These are phyloP conservation scores for Microtus richardsoni DNA, from an alignment of 2,113 vertebrate species.

Conservation along the genomic window DNA sequence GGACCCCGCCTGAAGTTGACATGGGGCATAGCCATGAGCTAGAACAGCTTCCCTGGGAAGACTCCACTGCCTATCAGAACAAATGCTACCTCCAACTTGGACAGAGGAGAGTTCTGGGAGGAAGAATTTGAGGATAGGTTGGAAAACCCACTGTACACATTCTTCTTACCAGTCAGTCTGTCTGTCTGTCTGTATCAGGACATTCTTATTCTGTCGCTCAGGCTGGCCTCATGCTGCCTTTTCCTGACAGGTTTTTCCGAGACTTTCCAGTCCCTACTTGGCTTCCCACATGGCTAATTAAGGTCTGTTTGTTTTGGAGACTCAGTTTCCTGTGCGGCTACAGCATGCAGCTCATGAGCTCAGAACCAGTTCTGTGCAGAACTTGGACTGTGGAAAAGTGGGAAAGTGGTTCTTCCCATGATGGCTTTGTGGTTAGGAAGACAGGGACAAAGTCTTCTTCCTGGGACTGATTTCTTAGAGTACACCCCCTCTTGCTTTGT, in stretches of 20 bases:
- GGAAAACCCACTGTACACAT: background rate
- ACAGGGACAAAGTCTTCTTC: background rate
- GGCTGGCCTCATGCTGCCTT: background rate
- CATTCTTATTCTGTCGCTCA: background rate
- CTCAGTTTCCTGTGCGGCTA: background rate
- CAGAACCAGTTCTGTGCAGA: background rate
- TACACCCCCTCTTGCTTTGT: background rate
- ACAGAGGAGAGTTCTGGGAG: background rate
- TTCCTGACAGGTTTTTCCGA: background rate
- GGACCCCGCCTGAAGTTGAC: background rate
- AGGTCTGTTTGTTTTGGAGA: slow-evolving; percentile 21
- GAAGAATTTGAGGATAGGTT: background rate
- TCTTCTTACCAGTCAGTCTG: background rate
- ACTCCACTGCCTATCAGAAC: background rate
- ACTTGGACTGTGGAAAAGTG: background rate
- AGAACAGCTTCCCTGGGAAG: background rate
- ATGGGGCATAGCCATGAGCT: background rate
- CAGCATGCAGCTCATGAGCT: background rate
- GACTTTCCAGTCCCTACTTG: background rate
- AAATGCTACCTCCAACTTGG: background rate
- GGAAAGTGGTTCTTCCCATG: background rate
- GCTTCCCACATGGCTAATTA: background rate
- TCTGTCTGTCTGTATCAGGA: background rate
- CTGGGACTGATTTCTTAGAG: background rate
- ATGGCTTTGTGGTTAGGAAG: background rate